Conservation (phyloP, 2,888 invertebrate genomes). For the Tetragonula carbonaria region DNA sequence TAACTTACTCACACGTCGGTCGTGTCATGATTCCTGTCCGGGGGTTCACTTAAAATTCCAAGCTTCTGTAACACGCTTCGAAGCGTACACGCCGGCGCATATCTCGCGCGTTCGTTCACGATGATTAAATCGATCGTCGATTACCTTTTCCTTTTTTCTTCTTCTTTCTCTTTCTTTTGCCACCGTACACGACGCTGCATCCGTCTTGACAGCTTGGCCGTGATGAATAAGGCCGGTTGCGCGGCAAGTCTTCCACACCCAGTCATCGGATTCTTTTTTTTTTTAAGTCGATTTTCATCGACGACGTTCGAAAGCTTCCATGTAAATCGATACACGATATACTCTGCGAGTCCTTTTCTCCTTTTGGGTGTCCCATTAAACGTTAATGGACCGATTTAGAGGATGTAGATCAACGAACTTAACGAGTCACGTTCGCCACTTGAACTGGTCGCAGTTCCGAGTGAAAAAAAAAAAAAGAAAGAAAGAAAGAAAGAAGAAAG, state of each 20-base stretch:
- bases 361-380: not conserved
- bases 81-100: not conserved
- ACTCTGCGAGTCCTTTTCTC: not conserved
- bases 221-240: not conserved
- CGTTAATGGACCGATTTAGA: slow-evolving; percentile 3
- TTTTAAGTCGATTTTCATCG: slow-evolving; percentile 19
- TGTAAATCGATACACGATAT: slow-evolving; percentile 18
- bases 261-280: not conserved
- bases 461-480: not conserved
- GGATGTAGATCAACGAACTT: slow-evolving; percentile 3
- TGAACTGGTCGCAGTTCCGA: not conserved
- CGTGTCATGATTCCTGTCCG: slow-evolving; percentile 15
- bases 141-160: not conserved
- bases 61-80: slow-evolving; percentile 38
- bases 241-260: not conserved
- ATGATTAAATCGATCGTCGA: slow-evolving; percentile 25
- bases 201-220: not conserved
- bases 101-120: not conserved
- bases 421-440: not conserved
- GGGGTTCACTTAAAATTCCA: slow-evolving; percentile 23
- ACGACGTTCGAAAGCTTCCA: not conserved
- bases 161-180: not conserved
- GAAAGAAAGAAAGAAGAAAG: not conserved
- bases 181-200: not conserved
- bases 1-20: slow-evolving; percentile 25